Conservation (phyloP, 2,113 vertebrate genomes). For the Zapornia atra region DNA sequence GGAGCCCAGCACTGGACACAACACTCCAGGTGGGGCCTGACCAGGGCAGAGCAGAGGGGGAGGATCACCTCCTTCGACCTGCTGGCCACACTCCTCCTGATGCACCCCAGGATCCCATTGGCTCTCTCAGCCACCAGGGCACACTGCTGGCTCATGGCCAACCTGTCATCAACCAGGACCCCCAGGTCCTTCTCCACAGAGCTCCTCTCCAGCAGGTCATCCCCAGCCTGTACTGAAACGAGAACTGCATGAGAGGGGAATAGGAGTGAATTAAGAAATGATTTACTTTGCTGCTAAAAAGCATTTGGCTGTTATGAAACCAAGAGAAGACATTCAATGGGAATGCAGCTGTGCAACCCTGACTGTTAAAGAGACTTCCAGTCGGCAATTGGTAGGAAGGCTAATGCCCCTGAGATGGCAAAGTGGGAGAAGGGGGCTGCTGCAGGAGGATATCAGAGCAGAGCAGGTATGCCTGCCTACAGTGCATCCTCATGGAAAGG, state of each 20-base stretch:
- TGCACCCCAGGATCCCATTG: no score
- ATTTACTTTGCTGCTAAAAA: neutral
- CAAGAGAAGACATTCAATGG: neutral
- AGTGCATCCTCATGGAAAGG: neutral
- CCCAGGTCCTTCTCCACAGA: no score
- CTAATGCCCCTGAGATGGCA: neutral
- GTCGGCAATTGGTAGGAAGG: neutral
- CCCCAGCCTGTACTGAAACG: no score
- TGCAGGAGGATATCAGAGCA: neutral
- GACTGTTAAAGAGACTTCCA: neutral
- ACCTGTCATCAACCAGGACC: no score
- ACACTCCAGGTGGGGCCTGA: no score
- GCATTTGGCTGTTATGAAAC: neutral
- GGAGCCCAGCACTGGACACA: no score
- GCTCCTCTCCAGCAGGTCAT: no score
- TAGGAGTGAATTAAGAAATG: neutral
- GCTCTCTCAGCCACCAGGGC: no score
- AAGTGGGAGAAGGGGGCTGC: neutral
- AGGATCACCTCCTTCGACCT: no score
- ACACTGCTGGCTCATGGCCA: no score
- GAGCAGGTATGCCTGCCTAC: neutral
- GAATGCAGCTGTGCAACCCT: neutral
- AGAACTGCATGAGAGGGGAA: neutral
- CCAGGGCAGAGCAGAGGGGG: no score
- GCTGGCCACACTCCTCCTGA: no score